These are phyloP conservation scores for Illadopsis cleaveri DNA, from an alignment of 2,113 vertebrate genomes.

Conservation along the genomic window DNA sequence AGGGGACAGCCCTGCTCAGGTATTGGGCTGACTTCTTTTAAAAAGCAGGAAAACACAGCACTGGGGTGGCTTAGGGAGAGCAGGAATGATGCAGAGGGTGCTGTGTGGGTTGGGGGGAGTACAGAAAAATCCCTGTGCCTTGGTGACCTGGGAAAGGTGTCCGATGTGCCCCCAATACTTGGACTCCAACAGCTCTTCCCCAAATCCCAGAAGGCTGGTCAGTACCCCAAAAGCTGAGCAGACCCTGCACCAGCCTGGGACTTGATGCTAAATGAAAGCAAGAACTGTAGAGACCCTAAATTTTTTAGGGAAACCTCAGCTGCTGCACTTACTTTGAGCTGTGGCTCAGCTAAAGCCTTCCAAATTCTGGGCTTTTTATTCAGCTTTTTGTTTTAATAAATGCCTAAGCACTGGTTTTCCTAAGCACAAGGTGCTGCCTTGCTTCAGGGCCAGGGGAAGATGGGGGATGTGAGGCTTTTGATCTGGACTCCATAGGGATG, in stretches of 20 bases:
- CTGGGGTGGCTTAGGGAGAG: neutral
- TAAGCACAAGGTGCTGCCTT: neutral
- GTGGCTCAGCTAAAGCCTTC: neutral
- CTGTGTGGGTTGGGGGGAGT: neutral
- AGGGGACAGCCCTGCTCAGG: neutral
- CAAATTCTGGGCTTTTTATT: neutral
- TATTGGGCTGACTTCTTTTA: neutral
- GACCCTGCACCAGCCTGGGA: neutral
- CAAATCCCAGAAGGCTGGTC: neutral
- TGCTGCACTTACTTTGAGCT: neutral
- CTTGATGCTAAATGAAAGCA: neutral
- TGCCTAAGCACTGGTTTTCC: neutral
- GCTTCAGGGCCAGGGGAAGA: neutral
- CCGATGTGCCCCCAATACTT: accelerated
- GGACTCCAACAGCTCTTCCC: neutral
- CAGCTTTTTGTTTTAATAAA: neutral
- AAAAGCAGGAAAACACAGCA: accelerated
- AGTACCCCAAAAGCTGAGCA: neutral
- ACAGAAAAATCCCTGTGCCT: neutral
- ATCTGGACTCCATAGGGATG: neutral
- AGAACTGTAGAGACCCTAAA: neutral
- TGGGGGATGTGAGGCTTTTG: neutral
- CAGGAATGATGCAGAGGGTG: neutral
- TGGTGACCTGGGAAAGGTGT: neutral
- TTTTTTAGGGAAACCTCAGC: neutral